Evolutionary conservation across 2,797 vertebrate genomes (phyloP), one percentile per base, ranked within the genome.

Genomic region (Clarias pachynema): DNA sequence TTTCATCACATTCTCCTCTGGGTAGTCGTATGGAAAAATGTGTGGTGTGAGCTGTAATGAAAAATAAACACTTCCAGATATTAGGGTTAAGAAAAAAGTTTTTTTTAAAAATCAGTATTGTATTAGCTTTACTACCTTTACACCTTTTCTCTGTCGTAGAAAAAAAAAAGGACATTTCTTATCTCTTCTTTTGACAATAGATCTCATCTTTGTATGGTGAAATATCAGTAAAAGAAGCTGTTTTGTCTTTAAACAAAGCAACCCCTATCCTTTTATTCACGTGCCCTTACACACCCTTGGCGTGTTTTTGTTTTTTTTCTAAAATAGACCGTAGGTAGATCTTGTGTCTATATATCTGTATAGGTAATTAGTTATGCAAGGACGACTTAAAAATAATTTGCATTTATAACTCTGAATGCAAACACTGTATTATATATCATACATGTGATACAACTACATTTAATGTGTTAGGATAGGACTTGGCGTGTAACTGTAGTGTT

Each of bases 1-100:
- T 88, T 90, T 86, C 84, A 87, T 87, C 87, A 88, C 24, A 49
- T 85, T 86, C n/a, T 84, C 87, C 80, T 62, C 49, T 66, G 82
- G 84, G 85, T 82, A 78, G 63, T 40, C 37, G 53, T 81, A 84
- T 87, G 80, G 69, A 78, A 78, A 66, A 86, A 83, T 69, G 26
- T 84, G 62, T 81, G 60, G 59, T 84, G 73, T 37, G 82, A 73
- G 75, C 59, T 40, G 44, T 65, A 40, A 77, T 79, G 31, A 83
- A 81, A 77, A 83, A 84, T 37, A 75, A 34, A 74, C 26, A 81
- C 20, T 63, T 24, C 5, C 31, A 44, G 4, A 5, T 31, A 86
- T 62, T 5, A 56, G 18, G 18, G 6, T 1, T 4, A 29, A 26
- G 56, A 29, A 29, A 68, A 65, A 44, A 5, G 24, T 56, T 74